Evolutionary conservation across 1,140 invertebrate genomes (phyloP), one percentile per base, ranked within the genome.

Genomic region (Lepidurus couesii): DNA sequence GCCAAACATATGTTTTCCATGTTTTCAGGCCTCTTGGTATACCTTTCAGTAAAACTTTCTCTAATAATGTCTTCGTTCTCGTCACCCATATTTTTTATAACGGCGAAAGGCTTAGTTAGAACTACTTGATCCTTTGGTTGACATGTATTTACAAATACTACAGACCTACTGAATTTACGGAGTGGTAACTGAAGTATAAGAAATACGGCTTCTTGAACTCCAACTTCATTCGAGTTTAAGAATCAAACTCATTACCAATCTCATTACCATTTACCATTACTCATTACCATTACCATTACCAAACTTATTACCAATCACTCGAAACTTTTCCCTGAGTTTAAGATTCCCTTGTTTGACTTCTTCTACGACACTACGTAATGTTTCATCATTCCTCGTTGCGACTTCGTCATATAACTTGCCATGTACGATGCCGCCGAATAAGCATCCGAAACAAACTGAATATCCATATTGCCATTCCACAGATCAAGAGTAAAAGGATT

Each of bases 171-270:
- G 78, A 65, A 80, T 79, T 81, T 78, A n/a, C 78, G 81, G 45
- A 83, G 74, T 24, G 44, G 79, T 34, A 83, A 65, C 4, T 80
- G 76, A 75, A 84, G 76, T 21, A 82, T 42, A 76, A 81, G 78
- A 76, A 80, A 83, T 21, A 80, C 82, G 24, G 82, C 83, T 80
- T 84, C 84, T 81, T 85, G 83, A 16, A 81, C 81, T 13, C 81
- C 82, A 79, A 83, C 82, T 53, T 82, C 47, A 80, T 78, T 81
- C 53, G 81, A 77, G 78, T 84, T 83, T 34, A 83, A 77, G 79
- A 84, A n/a, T n/a, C n/a, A n/a, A n/a, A 82, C 24, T 80, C 47
- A 77, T 83, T 84, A 9, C 80, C 79, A 75, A 82, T 78, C 76
- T n/a, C n/a, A n/a, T n/a, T n/a, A n/a, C n/a, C n/a, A n/a, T n/a